A percentile compares a stretch with the other conserved stretches of the same genome.
Conservation (phyloP, 2,113 vertebrate species). For the Ursus arctos region DNA sequence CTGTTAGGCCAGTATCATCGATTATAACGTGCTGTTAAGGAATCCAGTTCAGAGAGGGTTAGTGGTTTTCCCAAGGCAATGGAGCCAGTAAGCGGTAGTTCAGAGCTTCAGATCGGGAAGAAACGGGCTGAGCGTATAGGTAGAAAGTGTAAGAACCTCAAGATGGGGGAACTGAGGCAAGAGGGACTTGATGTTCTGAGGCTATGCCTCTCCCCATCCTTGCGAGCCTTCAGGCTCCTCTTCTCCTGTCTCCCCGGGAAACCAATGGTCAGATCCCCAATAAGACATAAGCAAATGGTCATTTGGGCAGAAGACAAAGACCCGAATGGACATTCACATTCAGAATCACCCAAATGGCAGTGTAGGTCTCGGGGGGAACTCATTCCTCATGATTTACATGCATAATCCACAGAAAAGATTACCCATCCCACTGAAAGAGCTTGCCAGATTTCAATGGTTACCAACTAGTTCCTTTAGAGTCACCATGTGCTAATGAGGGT, state of each 20-base stretch:
- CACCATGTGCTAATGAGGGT: background rate
- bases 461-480: background rate
- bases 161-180: background rate
- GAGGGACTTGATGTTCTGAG: background rate
- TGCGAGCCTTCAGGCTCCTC: background rate
- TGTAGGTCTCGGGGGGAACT: background rate
- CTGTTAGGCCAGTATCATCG: background rate
- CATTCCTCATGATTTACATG: background rate
- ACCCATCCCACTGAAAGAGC: background rate
- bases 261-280: background rate
- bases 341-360: background rate
- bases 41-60: background rate
- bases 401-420: background rate
- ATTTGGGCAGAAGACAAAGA: background rate
- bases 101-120: background rate
- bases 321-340: background rate
- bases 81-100: background rate
- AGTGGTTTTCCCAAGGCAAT: background rate
- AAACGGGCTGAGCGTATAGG: background rate
- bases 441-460: background rate
- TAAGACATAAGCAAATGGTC: background rate
- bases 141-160: background rate
- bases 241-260: background rate
- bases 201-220: background rate
- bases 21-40: background rate